Evolutionary conservation across 1,140 invertebrate species (phyloP).

Genomic region (Sitophilus oryzae): DNA sequence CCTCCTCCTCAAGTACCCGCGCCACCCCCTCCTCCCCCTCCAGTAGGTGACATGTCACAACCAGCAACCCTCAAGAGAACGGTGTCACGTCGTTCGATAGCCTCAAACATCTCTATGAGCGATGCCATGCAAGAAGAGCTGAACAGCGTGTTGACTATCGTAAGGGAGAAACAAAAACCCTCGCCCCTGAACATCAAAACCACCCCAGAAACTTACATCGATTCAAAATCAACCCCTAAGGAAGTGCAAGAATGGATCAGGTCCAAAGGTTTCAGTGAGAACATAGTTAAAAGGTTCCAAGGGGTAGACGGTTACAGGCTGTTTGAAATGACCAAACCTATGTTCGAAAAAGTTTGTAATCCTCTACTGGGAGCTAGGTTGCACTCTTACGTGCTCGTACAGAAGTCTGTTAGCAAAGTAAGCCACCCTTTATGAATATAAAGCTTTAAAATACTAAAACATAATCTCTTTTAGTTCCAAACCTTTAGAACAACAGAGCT

Average conservation of each 20-base stretch:
- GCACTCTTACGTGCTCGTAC: constrained; percentile 67
- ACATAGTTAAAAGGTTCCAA: constrained; percentile 57
- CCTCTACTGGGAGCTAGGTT: constrained; percentile 64
- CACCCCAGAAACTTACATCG: constrained; percentile 67
- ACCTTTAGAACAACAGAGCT: constrained; percentile 34
- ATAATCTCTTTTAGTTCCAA: constrained; percentile 32
- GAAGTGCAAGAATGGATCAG: constrained; percentile 73
- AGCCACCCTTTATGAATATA: constrained; percentile 32
- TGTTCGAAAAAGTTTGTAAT: constrained; percentile 65
- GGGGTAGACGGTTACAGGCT: constrained; percentile 64
- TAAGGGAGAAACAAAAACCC: constrained; percentile 51
- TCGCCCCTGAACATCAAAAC: constrained; percentile 56
- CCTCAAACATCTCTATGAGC: constrained; percentile 15
- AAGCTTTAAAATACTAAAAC: neutral
- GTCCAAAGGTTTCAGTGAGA: constrained; percentile 66
- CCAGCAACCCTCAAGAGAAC: constrained; percentile 27
- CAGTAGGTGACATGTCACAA: constrained; percentile 9
- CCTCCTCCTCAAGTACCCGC: constrained; percentile 27
- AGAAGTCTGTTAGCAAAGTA: constrained; percentile 72
- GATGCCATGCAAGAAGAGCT: constrained; percentile 64
- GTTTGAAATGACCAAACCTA: constrained; percentile 57
- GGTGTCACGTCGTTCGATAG: constrained; percentile 23
- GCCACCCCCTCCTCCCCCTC: constrained; percentile 28
- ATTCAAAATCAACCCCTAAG: constrained; percentile 52
- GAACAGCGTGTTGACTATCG: constrained; percentile 53